A percentile compares a stretch with the other conserved stretches of the same genome.
These are phyloP conservation scores for Larimichthys crocea DNA, from an alignment of 2,113 vertebrate species.

Conservation along the genomic window DNA sequence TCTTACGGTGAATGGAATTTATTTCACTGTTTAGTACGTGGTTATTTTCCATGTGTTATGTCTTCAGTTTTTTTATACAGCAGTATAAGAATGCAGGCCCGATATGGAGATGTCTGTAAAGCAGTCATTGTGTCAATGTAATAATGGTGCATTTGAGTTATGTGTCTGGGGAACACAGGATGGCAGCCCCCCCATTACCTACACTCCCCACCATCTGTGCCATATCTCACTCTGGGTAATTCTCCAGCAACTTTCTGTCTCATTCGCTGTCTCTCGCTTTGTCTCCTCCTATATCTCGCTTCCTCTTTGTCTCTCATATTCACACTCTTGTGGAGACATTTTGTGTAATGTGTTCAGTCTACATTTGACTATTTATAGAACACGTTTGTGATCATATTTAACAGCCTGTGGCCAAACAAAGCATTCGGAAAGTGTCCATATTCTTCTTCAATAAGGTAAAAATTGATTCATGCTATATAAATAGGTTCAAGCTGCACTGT, in stretches of 20 bases:
- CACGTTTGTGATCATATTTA: constrained; percentile 40
- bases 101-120: constrained; percentile 74
- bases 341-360: constrained; percentile 21
- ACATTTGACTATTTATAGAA: constrained; percentile 38
- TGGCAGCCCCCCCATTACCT: constrained; percentile 63
- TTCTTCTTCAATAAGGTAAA: constrained; percentile 49
- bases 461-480: constrained; percentile 29
- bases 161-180: constrained; percentile 69
- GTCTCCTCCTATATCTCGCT: constrained; percentile 25
- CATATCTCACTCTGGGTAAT: constrained; percentile 64
- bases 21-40: constrained; percentile 58
- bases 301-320: constrained; percentile 17
- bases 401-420: constrained; percentile 45
- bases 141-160: constrained; percentile 76
- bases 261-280: constrained; percentile 42
- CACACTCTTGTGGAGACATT: constrained; percentile 38
- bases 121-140: constrained; percentile 73
- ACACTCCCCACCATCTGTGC: constrained; percentile 77
- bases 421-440: constrained; percentile 16
- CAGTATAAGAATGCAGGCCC: constrained; percentile 48
- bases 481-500: constrained; percentile 16
- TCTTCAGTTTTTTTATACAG: constrained; percentile 44
- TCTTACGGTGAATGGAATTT: constrained; percentile 50
- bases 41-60: constrained; percentile 61
- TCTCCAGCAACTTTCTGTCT: constrained; percentile 44